Conservation (phyloP, 2,113 vertebrate genomes). For the Columba livia region DNA sequence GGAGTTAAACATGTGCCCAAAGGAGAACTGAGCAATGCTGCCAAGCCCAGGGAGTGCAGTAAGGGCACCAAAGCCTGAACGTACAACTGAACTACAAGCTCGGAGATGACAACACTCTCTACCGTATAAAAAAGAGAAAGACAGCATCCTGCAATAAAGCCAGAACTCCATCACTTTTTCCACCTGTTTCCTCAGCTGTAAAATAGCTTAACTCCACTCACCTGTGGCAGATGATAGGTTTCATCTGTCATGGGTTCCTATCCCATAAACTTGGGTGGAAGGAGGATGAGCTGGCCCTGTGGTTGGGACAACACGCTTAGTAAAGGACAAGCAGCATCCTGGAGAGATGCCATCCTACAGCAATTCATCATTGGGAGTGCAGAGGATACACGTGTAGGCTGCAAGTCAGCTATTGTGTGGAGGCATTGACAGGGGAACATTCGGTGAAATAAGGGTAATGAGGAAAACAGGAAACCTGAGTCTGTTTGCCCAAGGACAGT, state of each 20-base stretch:
- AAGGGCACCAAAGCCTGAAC: neutral
- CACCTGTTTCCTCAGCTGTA: neutral
- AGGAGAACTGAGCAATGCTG: neutral
- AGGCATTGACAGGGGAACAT: neutral
- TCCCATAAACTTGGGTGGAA: neutral
- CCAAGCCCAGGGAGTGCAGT: neutral
- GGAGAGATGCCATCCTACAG: neutral
- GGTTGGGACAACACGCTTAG: neutral
- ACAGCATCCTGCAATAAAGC: neutral
- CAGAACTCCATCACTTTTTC: neutral
- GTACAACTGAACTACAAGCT: neutral
- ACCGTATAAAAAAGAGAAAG: neutral
- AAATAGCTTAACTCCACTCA: neutral
- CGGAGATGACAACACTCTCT: neutral
- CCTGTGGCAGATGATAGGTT: neutral
- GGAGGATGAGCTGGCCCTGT: neutral
- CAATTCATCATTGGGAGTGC: neutral
- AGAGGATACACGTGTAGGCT: neutral
- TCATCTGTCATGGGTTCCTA: neutral
- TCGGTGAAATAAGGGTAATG: neutral
- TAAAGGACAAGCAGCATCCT: neutral
- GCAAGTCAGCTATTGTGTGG: neutral
- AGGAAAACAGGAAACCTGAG: conserved; percentile 14
- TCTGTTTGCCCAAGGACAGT: neutral
- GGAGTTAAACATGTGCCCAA: neutral